Conservation (phyloP, 2,888 invertebrate genomes). For the Eutolmus rufibarbis region DNA sequence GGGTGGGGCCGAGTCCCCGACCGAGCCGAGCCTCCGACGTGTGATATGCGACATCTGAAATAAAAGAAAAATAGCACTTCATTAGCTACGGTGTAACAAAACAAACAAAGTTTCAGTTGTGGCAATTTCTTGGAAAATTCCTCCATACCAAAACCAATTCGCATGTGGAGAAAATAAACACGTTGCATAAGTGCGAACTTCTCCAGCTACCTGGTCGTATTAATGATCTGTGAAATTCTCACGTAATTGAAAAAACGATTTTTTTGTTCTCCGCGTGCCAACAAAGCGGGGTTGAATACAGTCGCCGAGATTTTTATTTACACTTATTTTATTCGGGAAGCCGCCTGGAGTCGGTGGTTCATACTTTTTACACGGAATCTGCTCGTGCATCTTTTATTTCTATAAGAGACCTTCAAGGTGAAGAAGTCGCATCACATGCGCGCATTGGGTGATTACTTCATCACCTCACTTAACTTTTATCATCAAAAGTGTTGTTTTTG, state of each 20-base stretch:
- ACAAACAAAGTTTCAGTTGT: background rate
- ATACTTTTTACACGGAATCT: background rate
- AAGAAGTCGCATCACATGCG: background rate
- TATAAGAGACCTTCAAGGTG: background rate
- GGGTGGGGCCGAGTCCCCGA: slow-evolving; percentile 67
- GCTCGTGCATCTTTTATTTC: background rate
- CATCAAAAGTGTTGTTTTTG: background rate
- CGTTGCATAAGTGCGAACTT: background rate
- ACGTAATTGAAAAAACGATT: background rate
- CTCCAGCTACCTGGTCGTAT: background rate
- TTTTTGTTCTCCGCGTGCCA: background rate
- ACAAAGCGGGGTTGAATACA: background rate
- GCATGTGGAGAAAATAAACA: background rate
- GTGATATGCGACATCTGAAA: slow-evolving; percentile 55
- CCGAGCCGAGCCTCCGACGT: slow-evolving; percentile 68
- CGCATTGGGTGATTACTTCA: background rate
- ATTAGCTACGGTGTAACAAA: background rate
- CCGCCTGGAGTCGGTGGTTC: background rate
- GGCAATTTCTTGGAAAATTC: background rate
- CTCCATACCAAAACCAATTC: background rate
- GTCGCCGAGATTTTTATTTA: background rate
- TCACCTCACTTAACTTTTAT: background rate
- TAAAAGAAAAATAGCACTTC: background rate
- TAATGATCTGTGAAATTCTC: background rate
- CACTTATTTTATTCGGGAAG: background rate